These are phyloP conservation scores for Synchiropus splendidus DNA, from an alignment of 2,113 vertebrate genomes.

Conservation along the genomic window DNA sequence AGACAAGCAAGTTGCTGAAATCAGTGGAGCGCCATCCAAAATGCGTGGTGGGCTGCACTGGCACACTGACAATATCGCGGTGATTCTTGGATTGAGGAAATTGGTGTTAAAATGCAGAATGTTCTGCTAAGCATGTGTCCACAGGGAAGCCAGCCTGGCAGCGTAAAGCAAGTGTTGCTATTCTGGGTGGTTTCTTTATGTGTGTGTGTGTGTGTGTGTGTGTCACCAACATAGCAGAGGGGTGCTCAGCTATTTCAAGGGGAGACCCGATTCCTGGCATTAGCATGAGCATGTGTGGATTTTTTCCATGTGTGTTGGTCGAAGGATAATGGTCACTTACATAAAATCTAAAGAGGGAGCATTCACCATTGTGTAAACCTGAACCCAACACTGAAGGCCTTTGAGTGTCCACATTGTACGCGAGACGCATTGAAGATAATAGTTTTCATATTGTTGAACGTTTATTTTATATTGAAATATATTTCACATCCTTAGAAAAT, in stretches of 20 bases:
- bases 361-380: slow-evolving; percentile 8
- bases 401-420: too few species aligned
- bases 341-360: slow-evolving; percentile 12
- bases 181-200: slow-evolving; percentile 30
- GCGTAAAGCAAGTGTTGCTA: slow-evolving; percentile 39
- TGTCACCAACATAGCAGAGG: slow-evolving; percentile 25
- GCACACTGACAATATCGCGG: too few species aligned
- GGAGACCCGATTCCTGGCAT: slow-evolving; percentile 37
- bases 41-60: slow-evolving; percentile 1
- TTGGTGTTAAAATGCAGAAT: too few species aligned
- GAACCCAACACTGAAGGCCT: too few species aligned
- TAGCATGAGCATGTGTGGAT: not conserved
- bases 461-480: too few species aligned
- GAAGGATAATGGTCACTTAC: slow-evolving; percentile 17
- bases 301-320: slow-evolving; percentile 21
- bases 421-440: too few species aligned
- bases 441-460: too few species aligned
- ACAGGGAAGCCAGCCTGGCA: slow-evolving; percentile 22
- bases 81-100: too few species aligned
- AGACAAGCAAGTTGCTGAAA: slow-evolving; percentile 1
- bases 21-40: too few species aligned
- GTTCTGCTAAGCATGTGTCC: slow-evolving; percentile 1
- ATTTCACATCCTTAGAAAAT: too few species aligned
- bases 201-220: slow-evolving; percentile 16
- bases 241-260: slow-evolving; percentile 42